Percentiles rank a stretch among this genome's conserved stretches.
phyloP scores from a whole-genome alignment of 2,888 invertebrate species.

The Sphaerophoria taeniata region DNA sequence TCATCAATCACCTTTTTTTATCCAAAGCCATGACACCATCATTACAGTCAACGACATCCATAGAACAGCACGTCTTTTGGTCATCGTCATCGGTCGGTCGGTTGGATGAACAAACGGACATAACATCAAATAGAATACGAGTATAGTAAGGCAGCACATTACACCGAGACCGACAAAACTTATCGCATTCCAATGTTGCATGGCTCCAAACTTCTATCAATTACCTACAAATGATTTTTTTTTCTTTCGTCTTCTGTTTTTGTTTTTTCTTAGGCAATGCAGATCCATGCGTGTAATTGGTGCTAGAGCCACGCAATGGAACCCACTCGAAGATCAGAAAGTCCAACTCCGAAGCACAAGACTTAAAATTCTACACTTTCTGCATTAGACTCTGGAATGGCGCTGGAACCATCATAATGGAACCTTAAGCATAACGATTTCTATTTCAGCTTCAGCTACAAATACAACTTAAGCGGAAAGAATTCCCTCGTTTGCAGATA shows the following conservation, averaged over 20 bases:
- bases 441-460: slow-evolving; percentile 46
- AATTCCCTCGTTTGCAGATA: background rate
- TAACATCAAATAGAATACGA: background rate
- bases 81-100: too few species aligned
- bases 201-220: slow-evolving; percentile 68
- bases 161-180: slow-evolving; percentile 46
- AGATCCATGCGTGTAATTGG: slow-evolving; percentile 63
- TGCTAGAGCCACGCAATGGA: slow-evolving; percentile 56
- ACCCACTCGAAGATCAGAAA: slow-evolving; percentile 35
- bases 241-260: slow-evolving; percentile 4
- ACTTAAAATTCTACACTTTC: slow-evolving; percentile 52
- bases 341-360: slow-evolving; percentile 23
- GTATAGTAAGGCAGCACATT: slow-evolving; percentile 7
- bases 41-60: slow-evolving; percentile 41
- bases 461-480: too few species aligned
- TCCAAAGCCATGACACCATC: slow-evolving; percentile 49
- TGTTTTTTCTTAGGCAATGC: slow-evolving; percentile 35
- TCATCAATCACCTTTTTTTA: slow-evolving; percentile 50
- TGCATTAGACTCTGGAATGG: slow-evolving; percentile 52
- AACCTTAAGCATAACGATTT: slow-evolving; percentile 61
- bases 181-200: slow-evolving; percentile 63
- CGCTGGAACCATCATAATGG: slow-evolving; percentile 59
- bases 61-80: slow-evolving; percentile 29
- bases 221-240: slow-evolving; percentile 40
- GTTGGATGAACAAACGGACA: background rate